Percentiles rank a stretch among this genome's conserved stretches.
Evolutionary conservation across 2,797 vertebrate genomes (phyloP).

Genomic region (Myiothlypis chrysogaster): DNA sequence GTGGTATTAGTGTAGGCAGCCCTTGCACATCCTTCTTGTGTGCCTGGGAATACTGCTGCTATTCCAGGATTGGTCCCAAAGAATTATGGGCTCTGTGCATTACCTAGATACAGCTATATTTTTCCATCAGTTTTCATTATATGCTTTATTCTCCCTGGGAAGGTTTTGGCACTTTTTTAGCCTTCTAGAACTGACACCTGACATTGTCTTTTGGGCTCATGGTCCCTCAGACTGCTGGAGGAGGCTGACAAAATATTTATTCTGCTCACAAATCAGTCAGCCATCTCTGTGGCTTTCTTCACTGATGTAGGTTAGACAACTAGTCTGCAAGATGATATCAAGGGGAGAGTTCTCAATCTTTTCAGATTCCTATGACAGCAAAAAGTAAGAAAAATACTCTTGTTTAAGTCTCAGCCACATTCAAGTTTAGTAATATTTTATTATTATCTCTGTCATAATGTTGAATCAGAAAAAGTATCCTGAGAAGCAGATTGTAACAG

Average conservation of each 20-base stretch:
- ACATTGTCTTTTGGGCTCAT: not conserved
- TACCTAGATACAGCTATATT: not conserved
- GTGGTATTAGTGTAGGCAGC: not conserved
- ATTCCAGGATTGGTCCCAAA: not conserved
- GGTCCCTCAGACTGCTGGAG: not conserved
- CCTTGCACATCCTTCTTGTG: not conserved
- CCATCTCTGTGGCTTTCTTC: not conserved
- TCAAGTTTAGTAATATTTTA: not conserved
- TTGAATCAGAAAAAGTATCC: not conserved
- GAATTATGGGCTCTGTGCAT: not conserved
- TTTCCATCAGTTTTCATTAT: not conserved
- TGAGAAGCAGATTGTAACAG: not conserved
- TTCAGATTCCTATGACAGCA: not conserved
- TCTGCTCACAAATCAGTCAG: not conserved
- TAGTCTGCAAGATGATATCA: not conserved
- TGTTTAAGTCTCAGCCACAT: not conserved
- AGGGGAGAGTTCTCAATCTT: not conserved
- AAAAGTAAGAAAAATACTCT: not conserved
- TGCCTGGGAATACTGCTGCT: not conserved
- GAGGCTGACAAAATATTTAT: not conserved
- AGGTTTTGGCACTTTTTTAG: not conserved
- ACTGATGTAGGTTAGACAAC: not conserved
- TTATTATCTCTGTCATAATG: not conserved
- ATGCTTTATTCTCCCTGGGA: not conserved
- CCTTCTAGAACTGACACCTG: not conserved